Evolutionary conservation across 2,797 vertebrate species (phyloP).

Genomic region (Scyliorhinus canicula): DNA sequence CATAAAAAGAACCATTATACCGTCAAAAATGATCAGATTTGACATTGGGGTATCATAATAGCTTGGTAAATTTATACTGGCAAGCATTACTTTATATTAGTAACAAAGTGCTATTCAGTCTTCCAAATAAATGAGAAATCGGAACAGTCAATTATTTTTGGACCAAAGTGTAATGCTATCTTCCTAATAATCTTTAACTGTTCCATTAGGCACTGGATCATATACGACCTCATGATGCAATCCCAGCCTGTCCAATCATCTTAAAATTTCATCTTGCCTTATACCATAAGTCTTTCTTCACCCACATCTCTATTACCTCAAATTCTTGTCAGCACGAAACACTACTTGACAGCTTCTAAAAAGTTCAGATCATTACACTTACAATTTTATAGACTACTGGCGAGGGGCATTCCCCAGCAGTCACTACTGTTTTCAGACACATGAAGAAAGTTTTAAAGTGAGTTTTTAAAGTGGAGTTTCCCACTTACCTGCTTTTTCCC

Average conservation of each 20-base stretch:
- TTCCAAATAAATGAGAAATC: background rate
- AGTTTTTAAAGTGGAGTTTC: background rate
- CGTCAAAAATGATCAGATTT: background rate
- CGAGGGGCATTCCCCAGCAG: background rate
- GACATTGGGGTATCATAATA: background rate
- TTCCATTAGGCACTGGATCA: background rate
- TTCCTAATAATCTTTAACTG: background rate
- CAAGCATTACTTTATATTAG: background rate
- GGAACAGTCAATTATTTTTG: background rate
- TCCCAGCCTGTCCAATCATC: background rate
- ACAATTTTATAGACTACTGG: background rate
- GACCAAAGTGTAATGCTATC: background rate
- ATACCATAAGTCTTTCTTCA: background rate
- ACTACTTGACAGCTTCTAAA: background rate
- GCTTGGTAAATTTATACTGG: background rate
- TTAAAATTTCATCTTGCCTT: background rate
- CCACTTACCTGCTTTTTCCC: background rate
- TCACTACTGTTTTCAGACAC: background rate
- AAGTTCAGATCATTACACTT: background rate
- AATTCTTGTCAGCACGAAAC: background rate
- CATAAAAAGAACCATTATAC: background rate
- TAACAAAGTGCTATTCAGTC: background rate
- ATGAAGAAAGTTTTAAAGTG: background rate
- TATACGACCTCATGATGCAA: background rate
- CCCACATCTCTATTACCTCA: background rate